Conservation (phyloP, 2,888 invertebrate species). For the Dasypogon diadema region DNA sequence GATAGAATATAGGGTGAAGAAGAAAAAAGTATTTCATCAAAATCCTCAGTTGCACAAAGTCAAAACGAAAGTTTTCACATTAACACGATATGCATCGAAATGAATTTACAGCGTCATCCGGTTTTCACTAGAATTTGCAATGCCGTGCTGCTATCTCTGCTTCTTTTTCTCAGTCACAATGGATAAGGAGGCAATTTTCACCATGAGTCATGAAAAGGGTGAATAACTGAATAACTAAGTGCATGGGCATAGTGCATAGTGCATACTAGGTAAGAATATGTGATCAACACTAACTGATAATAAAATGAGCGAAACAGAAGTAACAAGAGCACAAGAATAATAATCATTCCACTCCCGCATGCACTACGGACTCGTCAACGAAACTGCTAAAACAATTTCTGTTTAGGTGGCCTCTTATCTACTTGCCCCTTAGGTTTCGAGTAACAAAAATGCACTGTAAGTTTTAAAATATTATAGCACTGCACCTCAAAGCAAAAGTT, state of each 20-base stretch:
- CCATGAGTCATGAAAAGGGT: background rate
- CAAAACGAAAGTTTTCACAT: too few species aligned
- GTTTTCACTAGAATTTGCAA: constrained; percentile 27
- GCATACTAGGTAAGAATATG: background rate
- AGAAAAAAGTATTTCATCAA: too few species aligned
- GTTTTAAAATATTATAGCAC: background rate
- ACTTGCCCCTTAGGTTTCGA: background rate
- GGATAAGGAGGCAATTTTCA: background rate
- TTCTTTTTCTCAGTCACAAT: background rate
- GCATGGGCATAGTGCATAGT: background rate
- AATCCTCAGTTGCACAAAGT: too few species aligned
- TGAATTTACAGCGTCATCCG: background rate
- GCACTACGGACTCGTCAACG: too few species aligned
- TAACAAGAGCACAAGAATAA: too few species aligned
- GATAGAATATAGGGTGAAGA: too few species aligned
- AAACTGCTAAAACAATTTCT: too few species aligned
- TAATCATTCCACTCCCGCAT: too few species aligned
- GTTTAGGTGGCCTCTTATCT: too few species aligned
- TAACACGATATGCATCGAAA: too few species aligned
- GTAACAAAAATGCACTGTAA: constrained; percentile 6
- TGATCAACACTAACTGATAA: too few species aligned
- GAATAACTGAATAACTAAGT: background rate
- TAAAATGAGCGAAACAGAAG: too few species aligned
- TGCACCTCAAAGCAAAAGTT: constrained; percentile 6
- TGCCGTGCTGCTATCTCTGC: constrained; percentile 1